Base-by-base conservation (phyloP, 2,113 vertebrate genomes). In the Triplophysa tibetana region DNA sequence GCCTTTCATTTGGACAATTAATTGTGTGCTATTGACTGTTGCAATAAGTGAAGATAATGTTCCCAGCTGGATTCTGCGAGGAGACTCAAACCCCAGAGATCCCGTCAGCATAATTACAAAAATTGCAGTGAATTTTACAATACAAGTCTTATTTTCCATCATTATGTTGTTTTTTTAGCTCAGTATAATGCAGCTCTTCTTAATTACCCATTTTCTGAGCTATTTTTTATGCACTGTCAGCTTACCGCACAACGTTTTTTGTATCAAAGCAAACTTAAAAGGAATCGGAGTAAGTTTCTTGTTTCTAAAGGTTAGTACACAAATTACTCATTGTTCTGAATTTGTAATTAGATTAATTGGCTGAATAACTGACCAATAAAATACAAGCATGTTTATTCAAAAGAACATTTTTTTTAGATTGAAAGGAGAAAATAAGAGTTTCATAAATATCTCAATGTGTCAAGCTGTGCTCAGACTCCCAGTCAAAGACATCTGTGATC, bases 1-100 rank as follows among this genome's bases (percentile, higher is more conserved):
- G 60, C 75, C 83, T 82, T 86, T 87, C 82, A 75, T 82, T 85
- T 83, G 63, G 74, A 56, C 82, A 83, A 85, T 84, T 87, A 78
- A 86, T 85, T 85, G 75, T 70, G 63, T 74, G 81, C 81, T 80
- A 75, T 82, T 81, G 72, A 84, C 77, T 65, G 58, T 63, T 41
- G 64, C 48, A 78, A 60, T 58, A 66, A 84, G 43, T 41, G 38
- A 82, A 78, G 81, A 85, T 77, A 76, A 84, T 81, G 74, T 21
- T 70, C 81, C 70, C 75, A 69, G 63, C 21, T 79, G 72, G 41
- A 73, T 75, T 83, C 41, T 81, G 65, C 79, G 45, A 73, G 79
- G 29, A 80, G 33, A 67, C 50, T 83, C 69, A 84, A 84, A 82
- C 58, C 76, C 70, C 61, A 70, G 56, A 75, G 67, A 82, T 84